These are phyloP conservation scores for Oscheius sp. DNA, from an alignment of 2,888 invertebrate genomes.

Conservation along the genomic window DNA sequence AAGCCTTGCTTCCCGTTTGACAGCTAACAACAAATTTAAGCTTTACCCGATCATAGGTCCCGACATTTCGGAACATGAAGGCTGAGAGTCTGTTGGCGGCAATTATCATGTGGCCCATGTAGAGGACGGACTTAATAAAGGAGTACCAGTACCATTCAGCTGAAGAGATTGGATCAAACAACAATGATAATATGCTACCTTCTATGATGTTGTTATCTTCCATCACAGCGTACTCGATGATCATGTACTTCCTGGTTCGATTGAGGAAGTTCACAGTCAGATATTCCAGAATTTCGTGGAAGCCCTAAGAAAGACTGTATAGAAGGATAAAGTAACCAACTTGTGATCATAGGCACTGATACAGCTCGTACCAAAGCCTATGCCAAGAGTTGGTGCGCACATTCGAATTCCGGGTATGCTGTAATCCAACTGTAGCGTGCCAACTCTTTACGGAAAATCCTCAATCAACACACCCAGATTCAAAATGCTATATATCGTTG, in stretches of 20 bases:
- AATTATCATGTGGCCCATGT: background rate
- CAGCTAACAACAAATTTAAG: no score
- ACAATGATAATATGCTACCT: background rate
- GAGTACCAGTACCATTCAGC: background rate
- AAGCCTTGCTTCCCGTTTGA: no score
- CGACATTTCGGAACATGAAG: background rate
- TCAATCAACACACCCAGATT: no score
- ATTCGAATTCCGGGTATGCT: no score
- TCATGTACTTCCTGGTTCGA: background rate
- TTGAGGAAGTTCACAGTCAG: background rate
- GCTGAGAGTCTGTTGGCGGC: conserved; percentile 3
- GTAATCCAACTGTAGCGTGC: no score
- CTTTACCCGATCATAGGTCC: no score
- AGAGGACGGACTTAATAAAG: background rate
- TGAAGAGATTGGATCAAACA: background rate
- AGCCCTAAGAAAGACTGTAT: background rate
- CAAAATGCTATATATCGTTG: no score
- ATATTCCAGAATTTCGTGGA: background rate
- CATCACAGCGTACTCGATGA: background rate
- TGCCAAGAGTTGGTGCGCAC: no score
- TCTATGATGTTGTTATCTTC: background rate
- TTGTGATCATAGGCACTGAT: no score
- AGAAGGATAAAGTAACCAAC: no score
- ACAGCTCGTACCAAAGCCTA: no score
- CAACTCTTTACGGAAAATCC: no score